Base-by-base conservation (phyloP, 2,797 vertebrate genomes). In the Phrynocephalus guinanensis region DNA sequence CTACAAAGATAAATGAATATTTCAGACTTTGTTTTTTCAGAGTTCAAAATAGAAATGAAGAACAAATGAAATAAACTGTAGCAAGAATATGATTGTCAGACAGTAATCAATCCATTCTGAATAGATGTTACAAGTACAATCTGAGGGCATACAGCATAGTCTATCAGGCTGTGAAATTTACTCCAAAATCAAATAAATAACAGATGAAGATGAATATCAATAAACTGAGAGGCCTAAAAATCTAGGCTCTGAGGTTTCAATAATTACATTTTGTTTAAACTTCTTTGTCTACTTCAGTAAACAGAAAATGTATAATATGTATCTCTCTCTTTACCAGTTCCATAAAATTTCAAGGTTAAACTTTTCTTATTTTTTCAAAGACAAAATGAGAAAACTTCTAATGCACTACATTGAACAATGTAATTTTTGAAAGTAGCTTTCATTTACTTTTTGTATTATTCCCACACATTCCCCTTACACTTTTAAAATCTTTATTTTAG, bases 1-100 rank as follows among this genome's bases (percentile, higher is more conserved):
- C 97, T 97, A 90, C 71, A 66, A 95, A 93, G 16, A 81, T 94
- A 79, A 88, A 92, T 0, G 91, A 88, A 1, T 48, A 89, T 79
- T 92, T 90, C 80, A 93, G 86, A 93, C 78, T 91, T 92, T 86
- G 93, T 93, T 75, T 75, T 75, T 87, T 1, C 28, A 66, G 6
- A 93, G 88, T 15, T 82, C 60, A 63, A 63, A 63, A 20, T 20
- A 86, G 93, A 90, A 77, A 82, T 26, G 5, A 20, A 1, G 83
- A 84, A 94, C 48, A 26, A 86, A 82, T 79, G 89, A 91, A 89
- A 33, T 87, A 83, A 48, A 33, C 63, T 77, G 44, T 30, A 50
- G 9, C 20, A 70, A 77, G 16, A 18, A 15, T 26, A 5, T 16
- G 26, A 15, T 66, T 44, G 44, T 72, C 6, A 26, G n/a, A 33